Evolutionary conservation across 2,113 vertebrate genomes (phyloP).

Genomic region (Canis aureus): DNA sequence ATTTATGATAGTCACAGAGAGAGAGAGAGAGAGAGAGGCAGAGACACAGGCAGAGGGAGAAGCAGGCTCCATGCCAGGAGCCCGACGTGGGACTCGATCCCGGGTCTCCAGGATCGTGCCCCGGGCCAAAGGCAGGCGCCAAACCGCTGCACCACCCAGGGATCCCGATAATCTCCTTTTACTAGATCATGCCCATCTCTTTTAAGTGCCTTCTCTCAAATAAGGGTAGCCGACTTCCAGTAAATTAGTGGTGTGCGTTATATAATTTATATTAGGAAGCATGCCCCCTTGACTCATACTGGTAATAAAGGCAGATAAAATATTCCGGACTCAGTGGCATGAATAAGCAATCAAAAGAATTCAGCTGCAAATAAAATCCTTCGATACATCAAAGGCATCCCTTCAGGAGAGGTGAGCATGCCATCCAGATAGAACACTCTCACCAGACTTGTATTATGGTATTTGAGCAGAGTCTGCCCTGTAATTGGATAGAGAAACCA

Average conservation of each 20-base stretch:
- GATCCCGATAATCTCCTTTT: slow-evolving; percentile 54
- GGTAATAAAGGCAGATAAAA: slow-evolving; percentile 69
- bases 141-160: no score
- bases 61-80: no score
- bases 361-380: slow-evolving; percentile 82
- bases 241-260: slow-evolving; percentile 58
- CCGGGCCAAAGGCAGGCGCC: no score
- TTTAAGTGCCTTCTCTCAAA: slow-evolving; percentile 63
- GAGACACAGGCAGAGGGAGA: no score
- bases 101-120: no score
- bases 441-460: slow-evolving; percentile 73
- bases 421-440: slow-evolving; percentile 74
- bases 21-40: no score
- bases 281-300: slow-evolving; percentile 31
- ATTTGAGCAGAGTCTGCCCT: slow-evolving; percentile 60
- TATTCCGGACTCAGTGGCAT: slow-evolving; percentile 49
- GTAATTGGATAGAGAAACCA: slow-evolving; percentile 64
- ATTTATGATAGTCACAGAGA: no score
- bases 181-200: slow-evolving; percentile 65
- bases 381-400: slow-evolving; percentile 85
- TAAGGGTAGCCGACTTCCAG: neutral
- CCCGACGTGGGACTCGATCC: no score
- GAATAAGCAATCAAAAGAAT: slow-evolving; percentile 84
- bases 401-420: slow-evolving; percentile 79
- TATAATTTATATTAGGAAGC: slow-evolving; percentile 67